These are phyloP conservation scores for Lasioglossum figueresi DNA, from an alignment of 2,888 invertebrate genomes.

Conservation along the genomic window DNA sequence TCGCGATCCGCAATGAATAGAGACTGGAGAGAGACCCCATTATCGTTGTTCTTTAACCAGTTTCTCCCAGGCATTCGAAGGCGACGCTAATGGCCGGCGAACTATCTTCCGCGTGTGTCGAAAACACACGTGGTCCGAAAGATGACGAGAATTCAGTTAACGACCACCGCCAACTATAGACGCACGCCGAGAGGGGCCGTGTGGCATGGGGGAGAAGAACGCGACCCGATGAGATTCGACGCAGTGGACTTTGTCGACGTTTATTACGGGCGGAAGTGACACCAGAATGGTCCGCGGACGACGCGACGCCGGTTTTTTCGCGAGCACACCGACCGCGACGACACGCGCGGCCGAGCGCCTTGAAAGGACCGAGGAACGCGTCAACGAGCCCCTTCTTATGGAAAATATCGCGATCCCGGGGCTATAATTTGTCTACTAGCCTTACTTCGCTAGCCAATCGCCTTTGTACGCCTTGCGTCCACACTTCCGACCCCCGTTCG, in stretches of 20 bases:
- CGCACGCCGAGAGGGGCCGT: not conserved
- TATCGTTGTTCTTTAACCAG: not conserved
- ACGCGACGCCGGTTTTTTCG: constrained; percentile 42
- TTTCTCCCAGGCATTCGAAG: not conserved
- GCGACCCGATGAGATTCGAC: constrained; percentile 35
- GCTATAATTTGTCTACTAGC: constrained; percentile 7
- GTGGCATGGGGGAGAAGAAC: not conserved
- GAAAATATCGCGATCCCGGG: not conserved
- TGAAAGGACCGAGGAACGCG: constrained; percentile 54
- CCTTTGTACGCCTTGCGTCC: not conserved
- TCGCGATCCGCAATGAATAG: not conserved
- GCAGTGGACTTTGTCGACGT: constrained; percentile 56
- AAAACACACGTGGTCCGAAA: constrained; percentile 15
- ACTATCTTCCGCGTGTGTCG: constrained; percentile 32
- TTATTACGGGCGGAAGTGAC: constrained; percentile 67
- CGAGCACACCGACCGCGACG: not conserved
- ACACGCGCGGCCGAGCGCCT: not conserved
- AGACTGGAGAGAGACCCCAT: not conserved
- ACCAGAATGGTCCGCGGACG: constrained; percentile 67
- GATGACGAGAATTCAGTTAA: constrained; percentile 41
- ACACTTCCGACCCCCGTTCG: not conserved
- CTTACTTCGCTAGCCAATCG: not conserved
- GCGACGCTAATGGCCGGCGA: constrained; percentile 45
- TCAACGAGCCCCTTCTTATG: constrained; percentile 40
- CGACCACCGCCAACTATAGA: constrained; percentile 28